Evolutionary conservation across 2,888 invertebrate species (phyloP).

Genomic region (Gymnosoma rotundatum): DNA sequence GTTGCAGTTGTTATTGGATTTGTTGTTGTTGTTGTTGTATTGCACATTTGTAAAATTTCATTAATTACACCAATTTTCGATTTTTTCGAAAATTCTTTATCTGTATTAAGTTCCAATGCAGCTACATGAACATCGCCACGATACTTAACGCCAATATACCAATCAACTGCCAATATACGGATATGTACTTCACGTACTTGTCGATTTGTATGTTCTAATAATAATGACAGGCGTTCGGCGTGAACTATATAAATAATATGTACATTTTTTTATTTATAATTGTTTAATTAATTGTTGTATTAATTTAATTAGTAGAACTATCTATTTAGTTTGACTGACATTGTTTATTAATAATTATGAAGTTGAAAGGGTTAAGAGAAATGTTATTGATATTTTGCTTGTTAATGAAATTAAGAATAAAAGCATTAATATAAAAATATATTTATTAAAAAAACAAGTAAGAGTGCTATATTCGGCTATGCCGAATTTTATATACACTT

Average conservation of each 20-base stretch:
- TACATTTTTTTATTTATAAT: neutral
- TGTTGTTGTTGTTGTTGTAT: conserved; percentile 18
- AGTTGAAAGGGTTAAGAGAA: too few species aligned
- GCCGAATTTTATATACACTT: too few species aligned
- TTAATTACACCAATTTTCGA: conserved; percentile 58
- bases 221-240: conserved; percentile 70
- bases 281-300: conserved; percentile 5
- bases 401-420: too few species aligned
- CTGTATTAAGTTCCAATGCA: neutral
- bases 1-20: neutral
- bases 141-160: conserved; percentile 75
- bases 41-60: conserved; percentile 61
- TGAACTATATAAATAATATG: conserved; percentile 68
- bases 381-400: too few species aligned
- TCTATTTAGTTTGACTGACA: conserved; percentile 1
- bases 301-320: neutral
- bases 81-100: conserved; percentile 1
- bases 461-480: too few species aligned
- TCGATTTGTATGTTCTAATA: conserved; percentile 72
- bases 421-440: too few species aligned
- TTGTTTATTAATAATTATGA: neutral
- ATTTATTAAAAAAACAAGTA: too few species aligned
- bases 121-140: conserved; percentile 23
- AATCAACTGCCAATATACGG: conserved; percentile 75
- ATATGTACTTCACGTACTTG: conserved; percentile 75